Percentiles rank a stretch among this genome's conserved stretches.
Evolutionary conservation across 2,888 invertebrate genomes (phyloP).

Genomic region (Mesopsocus fuscifrons): DNA sequence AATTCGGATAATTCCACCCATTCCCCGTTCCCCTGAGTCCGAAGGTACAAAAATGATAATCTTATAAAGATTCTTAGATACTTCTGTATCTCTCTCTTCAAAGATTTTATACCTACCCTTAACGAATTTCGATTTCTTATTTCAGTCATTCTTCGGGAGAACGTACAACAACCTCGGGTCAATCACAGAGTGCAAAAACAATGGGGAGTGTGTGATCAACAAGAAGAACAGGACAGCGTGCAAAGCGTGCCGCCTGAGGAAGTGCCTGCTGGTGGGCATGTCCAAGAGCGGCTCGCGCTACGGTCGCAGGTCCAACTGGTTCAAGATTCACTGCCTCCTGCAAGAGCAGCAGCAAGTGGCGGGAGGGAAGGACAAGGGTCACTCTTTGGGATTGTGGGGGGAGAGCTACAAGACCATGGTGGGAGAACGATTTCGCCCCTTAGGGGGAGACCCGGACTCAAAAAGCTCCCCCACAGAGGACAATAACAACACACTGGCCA

Average conservation of each 20-base stretch:
- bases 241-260: conserved; percentile 72
- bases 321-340: conserved; percentile 77
- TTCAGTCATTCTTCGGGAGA: conserved; percentile 81
- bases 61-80: no score
- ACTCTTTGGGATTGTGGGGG: conserved; percentile 2
- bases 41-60: no score
- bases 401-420: conserved; percentile 4
- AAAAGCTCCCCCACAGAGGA: conserved; percentile 8
- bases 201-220: conserved; percentile 76
- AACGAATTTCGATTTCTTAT: no score
- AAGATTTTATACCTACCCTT: no score
- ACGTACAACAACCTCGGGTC: conserved; percentile 80
- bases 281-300: conserved; percentile 81
- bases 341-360: conserved; percentile 43
- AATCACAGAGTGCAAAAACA: conserved; percentile 83
- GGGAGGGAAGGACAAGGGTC: conserved; percentile 3
- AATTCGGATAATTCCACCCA: no score
- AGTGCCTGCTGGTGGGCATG: conserved; percentile 78
- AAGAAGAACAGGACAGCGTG: conserved; percentile 85
- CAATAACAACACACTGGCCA: not conserved
- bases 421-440: conserved; percentile 11
- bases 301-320: conserved; percentile 81
- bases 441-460: not conserved
- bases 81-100: no score
- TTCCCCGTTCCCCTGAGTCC: no score